These are phyloP conservation scores for Serilophus lunatus DNA, from an alignment of 2,113 vertebrate genomes.

Conservation along the genomic window DNA sequence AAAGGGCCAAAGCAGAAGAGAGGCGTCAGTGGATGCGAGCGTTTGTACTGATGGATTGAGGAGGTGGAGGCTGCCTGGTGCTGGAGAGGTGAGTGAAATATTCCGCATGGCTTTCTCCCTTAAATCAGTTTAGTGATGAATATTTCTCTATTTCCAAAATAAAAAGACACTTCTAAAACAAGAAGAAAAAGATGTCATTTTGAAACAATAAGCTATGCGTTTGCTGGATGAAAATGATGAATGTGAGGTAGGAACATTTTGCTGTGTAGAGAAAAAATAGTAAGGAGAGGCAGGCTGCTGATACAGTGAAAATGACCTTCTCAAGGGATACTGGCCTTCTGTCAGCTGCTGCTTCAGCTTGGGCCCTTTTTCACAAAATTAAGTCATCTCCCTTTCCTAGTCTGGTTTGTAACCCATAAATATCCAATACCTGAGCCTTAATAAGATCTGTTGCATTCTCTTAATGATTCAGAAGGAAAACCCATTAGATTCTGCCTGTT, in stretches of 20 bases:
- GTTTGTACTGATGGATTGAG: neutral
- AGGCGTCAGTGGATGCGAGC: neutral
- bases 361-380: neutral
- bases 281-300: slow-evolving; percentile 19
- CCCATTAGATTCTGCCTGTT: neutral
- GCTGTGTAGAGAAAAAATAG: neutral
- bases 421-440: neutral
- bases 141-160: neutral
- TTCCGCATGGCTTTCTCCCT: neutral
- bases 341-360: neutral
- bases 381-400: neutral
- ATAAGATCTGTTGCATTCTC: neutral
- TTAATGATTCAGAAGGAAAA: neutral
- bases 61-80: neutral
- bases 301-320: slow-evolving; percentile 58
- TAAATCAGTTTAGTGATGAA: neutral
- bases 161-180: neutral
- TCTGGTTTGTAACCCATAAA: neutral
- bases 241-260: neutral
- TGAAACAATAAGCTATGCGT: neutral
- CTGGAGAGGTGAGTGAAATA: slow-evolving; percentile 40
- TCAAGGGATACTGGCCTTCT: slow-evolving; percentile 36
- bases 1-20: slow-evolving; percentile 9
- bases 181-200: neutral
- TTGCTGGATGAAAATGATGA: neutral